Evolutionary conservation across 2,888 invertebrate genomes (phyloP).

Genomic region (Mesorhabditis spiculigera): DNA sequence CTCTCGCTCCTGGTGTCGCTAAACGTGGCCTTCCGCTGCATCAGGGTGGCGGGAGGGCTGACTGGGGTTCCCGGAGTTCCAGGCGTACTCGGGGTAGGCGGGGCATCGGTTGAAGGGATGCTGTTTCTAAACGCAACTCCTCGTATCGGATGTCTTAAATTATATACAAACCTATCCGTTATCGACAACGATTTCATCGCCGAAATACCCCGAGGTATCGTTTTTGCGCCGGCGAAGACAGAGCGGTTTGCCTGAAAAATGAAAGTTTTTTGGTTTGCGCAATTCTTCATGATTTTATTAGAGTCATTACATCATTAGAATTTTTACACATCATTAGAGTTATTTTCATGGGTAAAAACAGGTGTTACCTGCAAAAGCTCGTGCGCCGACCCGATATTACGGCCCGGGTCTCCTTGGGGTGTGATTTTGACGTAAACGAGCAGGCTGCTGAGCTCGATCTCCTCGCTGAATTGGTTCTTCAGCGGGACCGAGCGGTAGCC

Average conservation of each 20-base stretch:
- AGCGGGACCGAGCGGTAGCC: constrained; percentile 88
- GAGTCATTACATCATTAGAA: too few species aligned
- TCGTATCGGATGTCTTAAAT: neutral
- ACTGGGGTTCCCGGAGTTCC: neutral
- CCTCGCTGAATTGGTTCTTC: constrained; percentile 85
- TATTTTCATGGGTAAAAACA: neutral
- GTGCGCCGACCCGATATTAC: constrained; percentile 8
- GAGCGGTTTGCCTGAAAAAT: constrained; percentile 14
- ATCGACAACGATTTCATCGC: neutral
- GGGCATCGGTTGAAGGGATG: constrained; percentile 1
- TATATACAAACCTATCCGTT: neutral
- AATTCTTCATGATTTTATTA: too few species aligned
- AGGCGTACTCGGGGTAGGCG: neutral
- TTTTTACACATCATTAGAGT: too few species aligned
- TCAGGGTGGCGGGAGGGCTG: neutral
- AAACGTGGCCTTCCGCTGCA: neutral
- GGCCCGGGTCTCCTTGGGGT: neutral
- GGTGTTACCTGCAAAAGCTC: constrained; percentile 12
- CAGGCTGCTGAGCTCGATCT: constrained; percentile 83
- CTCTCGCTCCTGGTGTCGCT: neutral
- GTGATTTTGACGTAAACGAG: constrained; percentile 75
- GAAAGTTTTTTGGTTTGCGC: neutral
- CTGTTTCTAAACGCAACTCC: neutral
- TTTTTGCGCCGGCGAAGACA: constrained; percentile 9
- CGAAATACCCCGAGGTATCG: neutral